Conservation (phyloP, 2,888 invertebrate species). For the Napeogenes inachia region DNA sequence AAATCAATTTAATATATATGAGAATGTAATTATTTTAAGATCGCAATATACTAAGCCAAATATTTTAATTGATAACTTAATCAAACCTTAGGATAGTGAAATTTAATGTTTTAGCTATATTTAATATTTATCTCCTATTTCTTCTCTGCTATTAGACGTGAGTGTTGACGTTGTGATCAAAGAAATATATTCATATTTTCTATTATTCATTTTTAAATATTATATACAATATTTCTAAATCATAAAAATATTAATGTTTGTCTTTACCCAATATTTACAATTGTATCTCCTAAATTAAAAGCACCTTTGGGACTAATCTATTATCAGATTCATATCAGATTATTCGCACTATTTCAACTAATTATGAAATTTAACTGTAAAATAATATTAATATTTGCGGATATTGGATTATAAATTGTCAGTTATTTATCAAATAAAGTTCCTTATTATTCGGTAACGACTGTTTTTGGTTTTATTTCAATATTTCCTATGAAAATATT, state of each 20-base stretch:
- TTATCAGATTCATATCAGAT: conserved; percentile 63
- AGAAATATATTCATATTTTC: conserved; percentile 75
- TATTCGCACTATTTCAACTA: conserved; percentile 63
- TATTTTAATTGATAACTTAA: conserved; percentile 16
- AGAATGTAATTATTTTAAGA: conserved; percentile 8
- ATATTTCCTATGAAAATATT: neutral
- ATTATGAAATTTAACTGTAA: conserved; percentile 48
- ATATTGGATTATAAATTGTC: conserved; percentile 52
- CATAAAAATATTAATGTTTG: conserved; percentile 37
- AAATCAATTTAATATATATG: neutral
- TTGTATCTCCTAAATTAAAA: conserved; percentile 56
- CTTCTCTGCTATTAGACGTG: conserved; percentile 39
- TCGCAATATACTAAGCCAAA: conserved; percentile 14
- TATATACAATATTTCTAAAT: conserved; percentile 51
- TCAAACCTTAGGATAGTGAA: conserved; percentile 18
- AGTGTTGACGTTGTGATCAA: conserved; percentile 69
- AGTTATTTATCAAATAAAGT: conserved; percentile 73
- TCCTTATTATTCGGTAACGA: conserved; percentile 54
- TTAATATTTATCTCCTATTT: conserved; percentile 23
- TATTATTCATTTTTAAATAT: conserved; percentile 66
- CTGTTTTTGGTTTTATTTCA: conserved; percentile 26
- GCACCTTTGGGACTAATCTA: conserved; percentile 51
- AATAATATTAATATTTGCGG: conserved; percentile 41
- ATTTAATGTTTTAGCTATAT: conserved; percentile 21
- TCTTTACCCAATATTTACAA: conserved; percentile 57